A percentile compares a stretch with the other conserved stretches of the same genome.
phyloP scores from a whole-genome alignment of 1,140 invertebrate genomes.

The Ephestia elutella region DNA sequence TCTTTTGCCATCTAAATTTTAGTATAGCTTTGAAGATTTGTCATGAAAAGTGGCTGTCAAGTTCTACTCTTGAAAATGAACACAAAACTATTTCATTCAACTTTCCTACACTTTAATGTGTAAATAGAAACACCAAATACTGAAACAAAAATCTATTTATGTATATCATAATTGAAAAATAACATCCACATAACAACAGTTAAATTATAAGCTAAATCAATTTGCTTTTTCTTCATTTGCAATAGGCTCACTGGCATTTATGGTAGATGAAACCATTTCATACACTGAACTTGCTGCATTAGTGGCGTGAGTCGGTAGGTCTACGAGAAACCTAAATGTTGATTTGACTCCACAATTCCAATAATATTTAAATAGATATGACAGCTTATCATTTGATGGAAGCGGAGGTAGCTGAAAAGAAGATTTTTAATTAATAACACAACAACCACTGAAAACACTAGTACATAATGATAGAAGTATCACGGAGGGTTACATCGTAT shows the following conservation, averaged over 20 bases:
- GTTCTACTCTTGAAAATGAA: too few relatives aligned
- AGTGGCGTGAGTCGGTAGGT: conserved; percentile 64
- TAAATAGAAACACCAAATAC: background rate
- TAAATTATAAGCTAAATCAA: conserved; percentile 1
- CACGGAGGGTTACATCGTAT: conserved; percentile 59
- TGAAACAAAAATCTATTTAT: background rate
- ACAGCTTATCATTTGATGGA: conserved; percentile 69
- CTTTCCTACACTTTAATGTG: too few relatives aligned
- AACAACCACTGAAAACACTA: too few relatives aligned
- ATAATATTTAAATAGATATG: conserved; percentile 71
- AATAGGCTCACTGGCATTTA: conserved; percentile 37
- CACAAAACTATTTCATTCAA: too few relatives aligned
- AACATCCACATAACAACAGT: background rate
- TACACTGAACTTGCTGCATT: conserved; percentile 58
- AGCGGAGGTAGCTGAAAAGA: conserved; percentile 72
- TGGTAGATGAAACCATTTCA: conserved; percentile 41
- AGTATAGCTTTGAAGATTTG: too few relatives aligned
- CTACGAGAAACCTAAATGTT: conserved; percentile 70
- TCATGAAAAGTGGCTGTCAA: too few relatives aligned
- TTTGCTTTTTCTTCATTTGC: conserved; percentile 36
- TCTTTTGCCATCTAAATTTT: too few relatives aligned
- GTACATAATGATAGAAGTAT: too few relatives aligned
- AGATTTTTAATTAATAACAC: conserved; percentile 5
- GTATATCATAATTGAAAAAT: background rate
- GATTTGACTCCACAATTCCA: conserved; percentile 75